These are phyloP conservation scores for Drosophila mimetica DNA, from an alignment of 2,888 invertebrate genomes.

Conservation along the genomic window DNA sequence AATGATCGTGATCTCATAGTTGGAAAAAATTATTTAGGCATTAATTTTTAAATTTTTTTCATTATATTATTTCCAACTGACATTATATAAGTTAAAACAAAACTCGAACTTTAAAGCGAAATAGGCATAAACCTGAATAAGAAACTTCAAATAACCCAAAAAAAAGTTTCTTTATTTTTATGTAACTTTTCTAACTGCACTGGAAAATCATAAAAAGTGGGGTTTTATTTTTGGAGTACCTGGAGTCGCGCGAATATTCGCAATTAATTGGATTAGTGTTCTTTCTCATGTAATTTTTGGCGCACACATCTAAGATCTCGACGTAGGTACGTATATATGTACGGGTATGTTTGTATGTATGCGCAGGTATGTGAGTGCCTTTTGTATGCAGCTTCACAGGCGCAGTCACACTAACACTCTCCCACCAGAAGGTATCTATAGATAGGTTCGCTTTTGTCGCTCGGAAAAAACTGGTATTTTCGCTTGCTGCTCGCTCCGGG, in stretches of 20 bases:
- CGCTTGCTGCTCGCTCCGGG: constrained; percentile 40
- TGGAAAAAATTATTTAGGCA: too few relatives aligned
- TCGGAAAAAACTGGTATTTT: constrained; percentile 65
- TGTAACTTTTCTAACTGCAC: background rate
- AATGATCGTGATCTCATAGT: too few relatives aligned
- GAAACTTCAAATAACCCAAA: too few relatives aligned
- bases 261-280: constrained; percentile 10
- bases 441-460: constrained; percentile 29
- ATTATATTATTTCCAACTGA: too few relatives aligned
- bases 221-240: background rate
- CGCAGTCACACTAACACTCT: constrained; percentile 1
- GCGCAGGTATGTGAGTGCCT: background rate
- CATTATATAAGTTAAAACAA: too few relatives aligned
- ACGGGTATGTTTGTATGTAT: background rate
- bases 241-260: background rate
- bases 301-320: constrained; percentile 17
- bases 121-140: too few relatives aligned
- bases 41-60: too few relatives aligned
- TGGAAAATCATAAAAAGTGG: background rate
- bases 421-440: constrained; percentile 20
- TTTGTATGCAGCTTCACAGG: constrained; percentile 18
- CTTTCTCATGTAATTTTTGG: constrained; percentile 7
- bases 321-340: background rate
- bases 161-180: background rate
- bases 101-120: too few relatives aligned